Base-by-base conservation (phyloP, 2,797 vertebrate genomes). In the Hippopotamyrus pictus region DNA sequence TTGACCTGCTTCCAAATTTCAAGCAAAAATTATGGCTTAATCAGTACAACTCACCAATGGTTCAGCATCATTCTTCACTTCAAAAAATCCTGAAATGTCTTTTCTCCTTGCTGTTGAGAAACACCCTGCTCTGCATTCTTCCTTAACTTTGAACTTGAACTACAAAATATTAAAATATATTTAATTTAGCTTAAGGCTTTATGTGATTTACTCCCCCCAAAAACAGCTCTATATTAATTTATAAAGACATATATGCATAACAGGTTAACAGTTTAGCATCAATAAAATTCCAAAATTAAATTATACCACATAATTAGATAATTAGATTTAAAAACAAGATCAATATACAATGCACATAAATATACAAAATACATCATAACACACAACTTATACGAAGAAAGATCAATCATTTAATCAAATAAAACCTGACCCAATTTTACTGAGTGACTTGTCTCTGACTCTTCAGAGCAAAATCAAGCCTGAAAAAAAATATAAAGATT, bases 371-470 rank as follows among this genome's bases (percentile, higher is more conserved):
- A 44, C 19, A 79, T 41, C 37, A n/a, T 46, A 44, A n/a, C n/a
- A 94, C 92, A 91, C 95, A 98, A 98, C 97, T 97, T 97, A 93
- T 99, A 99, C 1, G 97, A 97, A 25, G 98, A 99, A 0, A 97
- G 96, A 90, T 99, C 98, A 91, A 99, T 99, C 94, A 97, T 97
- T 92, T 99, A 98, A 86, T 97, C 98, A 88, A 99, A 99, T 86
- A 98, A 95, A 3, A 98, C 98, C 91, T 99, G 97, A 83, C 98
- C 98, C 91, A 99, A 94, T 94, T 99, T 99, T 96, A 98, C 98
- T 88, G 97, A 98, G 0, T 97, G 98, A 17, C 98, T 97, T 88
- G 98, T 97, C 92, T 95, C 94, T 89, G 93, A 91, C 41, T 93
- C 90, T 0, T 95, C 95, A 86, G 97, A 95, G 92, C 97, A 99